phyloP scores from a whole-genome alignment of 2,797 vertebrate genomes.

The Eulemur coronatus region DNA sequence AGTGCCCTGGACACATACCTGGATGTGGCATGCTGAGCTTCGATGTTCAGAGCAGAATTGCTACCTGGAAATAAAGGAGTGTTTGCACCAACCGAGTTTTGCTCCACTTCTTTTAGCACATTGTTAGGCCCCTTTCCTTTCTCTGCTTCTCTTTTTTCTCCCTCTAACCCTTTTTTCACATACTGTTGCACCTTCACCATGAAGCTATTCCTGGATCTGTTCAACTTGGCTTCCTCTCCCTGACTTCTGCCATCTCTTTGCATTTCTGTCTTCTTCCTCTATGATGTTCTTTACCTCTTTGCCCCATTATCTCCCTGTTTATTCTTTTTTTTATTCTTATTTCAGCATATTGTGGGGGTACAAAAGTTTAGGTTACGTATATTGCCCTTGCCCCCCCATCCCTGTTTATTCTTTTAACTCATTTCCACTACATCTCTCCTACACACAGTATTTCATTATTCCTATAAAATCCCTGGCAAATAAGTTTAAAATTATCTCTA shows the following conservation, averaged over 20 bases:
- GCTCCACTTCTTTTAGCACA: background rate
- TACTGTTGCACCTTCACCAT: rapidly evolving
- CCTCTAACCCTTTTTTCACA: too few species aligned
- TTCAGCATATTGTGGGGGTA: too few species aligned
- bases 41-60: background rate
- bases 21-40: background rate
- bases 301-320: background rate
- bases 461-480: background rate
- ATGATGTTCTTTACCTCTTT: background rate
- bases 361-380: too few species aligned
- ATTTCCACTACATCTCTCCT: background rate
- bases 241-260: background rate
- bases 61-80: background rate
- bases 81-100: background rate
- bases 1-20: background rate
- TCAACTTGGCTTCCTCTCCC: background rate
- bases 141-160: background rate
- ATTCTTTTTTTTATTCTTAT: background rate
- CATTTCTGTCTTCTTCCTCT: background rate
- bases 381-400: too few species aligned
- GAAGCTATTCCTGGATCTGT: background rate
- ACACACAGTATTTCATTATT: background rate
- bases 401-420: background rate
- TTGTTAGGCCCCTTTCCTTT: background rate
- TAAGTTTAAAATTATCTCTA: background rate